phyloP scores from a whole-genome alignment of 2,888 invertebrate genomes.

The Drosophila acutilabella region DNA sequence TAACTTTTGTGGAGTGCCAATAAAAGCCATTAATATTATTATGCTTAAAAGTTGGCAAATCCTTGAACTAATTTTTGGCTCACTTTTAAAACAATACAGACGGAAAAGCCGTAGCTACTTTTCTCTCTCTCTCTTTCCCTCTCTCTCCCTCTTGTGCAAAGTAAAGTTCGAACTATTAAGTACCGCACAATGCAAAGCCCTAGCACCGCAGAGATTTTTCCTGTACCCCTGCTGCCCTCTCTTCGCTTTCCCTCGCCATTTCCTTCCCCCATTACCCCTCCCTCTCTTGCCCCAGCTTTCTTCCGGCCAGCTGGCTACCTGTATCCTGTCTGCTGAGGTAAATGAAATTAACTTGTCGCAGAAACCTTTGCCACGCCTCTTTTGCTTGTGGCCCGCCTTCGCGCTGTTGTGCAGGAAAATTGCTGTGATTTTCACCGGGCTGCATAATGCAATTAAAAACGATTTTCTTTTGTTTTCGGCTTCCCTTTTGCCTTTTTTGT shows the following conservation, averaged over 20 bases:
- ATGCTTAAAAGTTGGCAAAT: conserved; percentile 21
- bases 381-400: background rate
- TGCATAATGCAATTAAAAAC: conserved; percentile 78
- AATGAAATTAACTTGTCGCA: conserved; percentile 64
- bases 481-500: conserved; percentile 36
- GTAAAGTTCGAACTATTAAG: conserved; percentile 47
- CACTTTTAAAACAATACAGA: conserved; percentile 25
- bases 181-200: conserved; percentile 29
- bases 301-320: conserved; percentile 22
- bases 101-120: conserved; percentile 24
- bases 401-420: conserved; percentile 33
- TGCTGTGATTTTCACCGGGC: conserved; percentile 59
- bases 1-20: background rate
- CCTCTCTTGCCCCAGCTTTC: background rate
- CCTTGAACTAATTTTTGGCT: conserved; percentile 45
- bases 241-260: background rate
- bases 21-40: conserved; percentile 23
- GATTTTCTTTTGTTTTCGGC: conserved; percentile 46
- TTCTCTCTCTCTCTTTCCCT: background rate
- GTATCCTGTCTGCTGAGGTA: conserved; percentile 54
- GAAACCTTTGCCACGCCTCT: background rate
- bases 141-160: conserved; percentile 15
- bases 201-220: conserved; percentile 6
- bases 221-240: background rate
- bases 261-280: no score